Percentiles rank a stretch among this genome's conserved stretches.
Evolutionary conservation across 2,113 vertebrate species (phyloP).

Genomic region (Thalassarche chlororhynchos): DNA sequence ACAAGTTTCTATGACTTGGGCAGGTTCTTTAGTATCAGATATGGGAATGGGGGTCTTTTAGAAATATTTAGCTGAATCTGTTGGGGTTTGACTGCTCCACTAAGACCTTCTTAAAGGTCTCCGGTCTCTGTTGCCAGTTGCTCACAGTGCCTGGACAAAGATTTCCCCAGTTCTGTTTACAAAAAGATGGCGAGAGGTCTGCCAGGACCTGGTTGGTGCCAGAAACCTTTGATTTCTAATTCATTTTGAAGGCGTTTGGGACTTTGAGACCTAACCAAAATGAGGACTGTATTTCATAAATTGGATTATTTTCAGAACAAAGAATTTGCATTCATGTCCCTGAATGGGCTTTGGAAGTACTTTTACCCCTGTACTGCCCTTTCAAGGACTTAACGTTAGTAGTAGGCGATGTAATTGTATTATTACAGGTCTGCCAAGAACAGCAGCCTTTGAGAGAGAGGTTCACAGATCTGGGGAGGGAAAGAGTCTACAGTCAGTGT

Average conservation of each 20-base stretch:
- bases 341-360: not conserved
- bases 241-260: not conserved
- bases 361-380: not conserved
- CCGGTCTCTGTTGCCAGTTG: not conserved
- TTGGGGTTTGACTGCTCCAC: not conserved
- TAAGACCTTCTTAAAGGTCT: not conserved
- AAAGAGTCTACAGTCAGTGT: not conserved
- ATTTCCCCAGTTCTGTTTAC: not conserved
- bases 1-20: not conserved
- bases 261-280: not conserved
- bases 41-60: not conserved
- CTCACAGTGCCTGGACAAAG: not conserved
- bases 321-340: not conserved
- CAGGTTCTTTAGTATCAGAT: not conserved
- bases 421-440: not conserved
- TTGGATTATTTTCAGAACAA: not conserved
- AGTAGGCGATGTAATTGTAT: not conserved
- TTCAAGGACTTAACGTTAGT: not conserved
- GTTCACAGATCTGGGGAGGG: not conserved
- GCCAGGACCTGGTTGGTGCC: not conserved
- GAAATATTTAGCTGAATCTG: not conserved
- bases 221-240: not conserved
- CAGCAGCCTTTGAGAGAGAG: not conserved
- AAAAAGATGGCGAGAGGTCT: not conserved
- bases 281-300: not conserved